These are phyloP conservation scores for Nannospalax galili DNA, from an alignment of 2,113 vertebrate genomes.

Conservation along the genomic window DNA sequence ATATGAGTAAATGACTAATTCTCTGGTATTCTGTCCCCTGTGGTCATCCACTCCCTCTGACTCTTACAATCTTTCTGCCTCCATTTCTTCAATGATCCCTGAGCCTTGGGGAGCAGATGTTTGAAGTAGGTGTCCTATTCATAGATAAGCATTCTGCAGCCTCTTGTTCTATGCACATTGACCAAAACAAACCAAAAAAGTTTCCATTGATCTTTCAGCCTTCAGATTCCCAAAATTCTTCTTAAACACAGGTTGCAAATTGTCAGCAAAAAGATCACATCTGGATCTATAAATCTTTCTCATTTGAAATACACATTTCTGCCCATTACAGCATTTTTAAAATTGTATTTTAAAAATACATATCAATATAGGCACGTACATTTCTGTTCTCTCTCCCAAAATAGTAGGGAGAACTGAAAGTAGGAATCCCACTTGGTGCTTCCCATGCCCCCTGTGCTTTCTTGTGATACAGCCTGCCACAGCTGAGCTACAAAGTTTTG, in stretches of 20 bases:
- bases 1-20: too few species aligned
- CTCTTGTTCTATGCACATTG: too few species aligned
- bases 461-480: not conserved
- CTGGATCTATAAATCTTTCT: not conserved
- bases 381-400: not conserved
- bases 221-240: constrained; percentile 18
- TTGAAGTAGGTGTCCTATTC: too few species aligned
- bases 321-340: not conserved
- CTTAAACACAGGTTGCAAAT: not conserved
- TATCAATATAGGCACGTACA: not conserved
- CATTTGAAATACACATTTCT: constrained; percentile 2
- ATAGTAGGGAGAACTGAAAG: not conserved
- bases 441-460: not conserved
- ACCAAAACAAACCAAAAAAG: not conserved
- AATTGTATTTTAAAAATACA: not conserved
- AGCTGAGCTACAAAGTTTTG: not conserved
- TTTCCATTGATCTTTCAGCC: not conserved
- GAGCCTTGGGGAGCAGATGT: too few species aligned
- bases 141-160: too few species aligned
- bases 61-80: too few species aligned
- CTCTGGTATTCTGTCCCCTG: too few species aligned
- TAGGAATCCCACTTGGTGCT: too few species aligned
- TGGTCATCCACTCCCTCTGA: too few species aligned
- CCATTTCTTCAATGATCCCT: too few species aligned
- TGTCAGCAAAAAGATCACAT: not conserved